phyloP scores from a whole-genome alignment of 2,888 invertebrate genomes.

The Lepidochrysops patricia region DNA sequence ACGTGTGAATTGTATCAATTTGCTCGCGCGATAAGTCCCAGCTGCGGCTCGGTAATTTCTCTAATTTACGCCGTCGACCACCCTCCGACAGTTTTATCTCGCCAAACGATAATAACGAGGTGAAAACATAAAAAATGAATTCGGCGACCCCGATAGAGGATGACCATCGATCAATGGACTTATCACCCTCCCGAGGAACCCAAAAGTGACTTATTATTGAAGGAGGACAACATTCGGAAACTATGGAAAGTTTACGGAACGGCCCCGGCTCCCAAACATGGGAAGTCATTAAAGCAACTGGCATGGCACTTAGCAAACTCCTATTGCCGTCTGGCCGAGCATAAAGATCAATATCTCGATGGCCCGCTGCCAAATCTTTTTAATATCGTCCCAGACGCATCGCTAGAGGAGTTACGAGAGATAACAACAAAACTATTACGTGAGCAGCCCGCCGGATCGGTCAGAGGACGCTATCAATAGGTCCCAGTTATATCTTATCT shows the following conservation, averaged over 20 bases:
- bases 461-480: conserved; percentile 37
- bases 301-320: conserved; percentile 61
- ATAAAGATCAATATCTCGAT: conserved; percentile 71
- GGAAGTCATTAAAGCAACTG: conserved; percentile 69
- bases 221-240: conserved; percentile 46
- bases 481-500: conserved; percentile 63
- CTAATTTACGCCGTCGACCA: conserved; percentile 18
- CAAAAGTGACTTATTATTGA: conserved; percentile 31
- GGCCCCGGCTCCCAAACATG: conserved; percentile 62
- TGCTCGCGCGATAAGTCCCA: conserved; percentile 50
- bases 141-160: neutral
- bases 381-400: conserved; percentile 67
- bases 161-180: conserved; percentile 34
- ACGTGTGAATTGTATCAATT: conserved; percentile 39
- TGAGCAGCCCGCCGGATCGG: conserved; percentile 54
- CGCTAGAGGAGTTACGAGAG: conserved; percentile 62
- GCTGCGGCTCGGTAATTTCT: conserved; percentile 37
- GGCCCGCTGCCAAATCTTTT: conserved; percentile 72
- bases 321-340: conserved; percentile 67
- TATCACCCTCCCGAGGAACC: conserved; percentile 30
- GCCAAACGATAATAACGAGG: neutral
- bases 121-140: conserved; percentile 12
- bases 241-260: conserved; percentile 52
- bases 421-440: conserved; percentile 72
- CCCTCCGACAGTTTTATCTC: neutral